Conservation (phyloP, 2,797 vertebrate species). For the Acrossocheilus fasciatus region DNA sequence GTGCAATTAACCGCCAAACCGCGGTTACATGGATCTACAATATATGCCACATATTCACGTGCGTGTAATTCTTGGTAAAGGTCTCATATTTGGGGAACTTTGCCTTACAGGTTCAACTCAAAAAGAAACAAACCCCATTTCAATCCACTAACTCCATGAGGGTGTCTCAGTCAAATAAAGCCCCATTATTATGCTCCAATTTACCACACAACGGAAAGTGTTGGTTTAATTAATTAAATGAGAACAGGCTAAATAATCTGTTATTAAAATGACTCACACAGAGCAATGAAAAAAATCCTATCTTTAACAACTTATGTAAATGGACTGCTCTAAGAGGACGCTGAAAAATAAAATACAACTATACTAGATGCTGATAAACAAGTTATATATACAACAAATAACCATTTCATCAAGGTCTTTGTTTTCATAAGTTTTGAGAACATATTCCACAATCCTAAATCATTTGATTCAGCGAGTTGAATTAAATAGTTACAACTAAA, state of each 20-base stretch:
- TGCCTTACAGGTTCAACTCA: not conserved
- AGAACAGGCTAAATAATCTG: not conserved
- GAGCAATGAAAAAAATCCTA: not conserved
- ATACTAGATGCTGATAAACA: not conserved
- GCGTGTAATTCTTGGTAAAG: not conserved
- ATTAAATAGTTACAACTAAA: no score
- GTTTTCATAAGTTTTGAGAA: not conserved
- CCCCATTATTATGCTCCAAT: not conserved
- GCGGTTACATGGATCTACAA: not conserved
- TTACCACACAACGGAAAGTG: not conserved
- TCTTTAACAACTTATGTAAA: not conserved
- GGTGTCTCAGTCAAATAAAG: not conserved
- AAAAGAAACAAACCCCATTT: not conserved
- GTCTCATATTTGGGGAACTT: not conserved
- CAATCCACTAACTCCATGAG: not conserved
- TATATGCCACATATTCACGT: not conserved
- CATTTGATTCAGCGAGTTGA: not conserved
- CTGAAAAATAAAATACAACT: not conserved
- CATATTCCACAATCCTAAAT: not conserved
- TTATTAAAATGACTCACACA: not conserved
- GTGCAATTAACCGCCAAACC: no score
- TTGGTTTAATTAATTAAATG: constrained; percentile 2
- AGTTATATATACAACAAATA: not conserved
- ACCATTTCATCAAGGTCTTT: not conserved
- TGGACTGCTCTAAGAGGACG: not conserved